phyloP scores from a whole-genome alignment of 2,113 vertebrate genomes.

The Cricetomys ansorgei region DNA sequence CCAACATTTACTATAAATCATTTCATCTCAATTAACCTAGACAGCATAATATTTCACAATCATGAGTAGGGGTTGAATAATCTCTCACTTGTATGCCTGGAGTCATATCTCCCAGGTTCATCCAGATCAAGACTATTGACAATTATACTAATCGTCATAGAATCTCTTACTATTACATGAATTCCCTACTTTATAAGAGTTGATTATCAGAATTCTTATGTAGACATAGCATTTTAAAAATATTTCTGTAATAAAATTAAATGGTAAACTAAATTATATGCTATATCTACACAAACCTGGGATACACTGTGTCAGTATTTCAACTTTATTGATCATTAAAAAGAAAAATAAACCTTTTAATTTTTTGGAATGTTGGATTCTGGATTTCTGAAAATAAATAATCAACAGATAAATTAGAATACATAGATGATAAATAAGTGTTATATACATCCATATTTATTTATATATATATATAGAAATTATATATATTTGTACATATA shows the following conservation, averaged over 20 bases:
- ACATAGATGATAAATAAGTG: too few relatives aligned
- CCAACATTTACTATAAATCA: too few relatives aligned
- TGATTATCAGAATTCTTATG: not conserved
- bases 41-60: too few relatives aligned
- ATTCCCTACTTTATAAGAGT: not conserved
- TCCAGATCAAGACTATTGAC: too few relatives aligned
- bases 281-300: not conserved
- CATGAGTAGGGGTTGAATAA: too few relatives aligned
- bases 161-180: not conserved
- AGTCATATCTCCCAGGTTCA: too few relatives aligned
- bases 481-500: too few relatives aligned
- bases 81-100: too few relatives aligned
- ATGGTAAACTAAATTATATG: not conserved
- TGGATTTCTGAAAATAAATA: not conserved
- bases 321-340: not conserved
- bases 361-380: not conserved
- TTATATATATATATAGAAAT: too few relatives aligned
- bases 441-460: too few relatives aligned
- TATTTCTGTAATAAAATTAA: not conserved
- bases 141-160: not conserved
- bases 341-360: not conserved
- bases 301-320: not conserved
- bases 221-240: not conserved
- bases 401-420: not conserved
- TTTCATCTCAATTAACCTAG: too few relatives aligned